phyloP scores from a whole-genome alignment of 1,140 invertebrate species.

The Procambarus clarkii region DNA sequence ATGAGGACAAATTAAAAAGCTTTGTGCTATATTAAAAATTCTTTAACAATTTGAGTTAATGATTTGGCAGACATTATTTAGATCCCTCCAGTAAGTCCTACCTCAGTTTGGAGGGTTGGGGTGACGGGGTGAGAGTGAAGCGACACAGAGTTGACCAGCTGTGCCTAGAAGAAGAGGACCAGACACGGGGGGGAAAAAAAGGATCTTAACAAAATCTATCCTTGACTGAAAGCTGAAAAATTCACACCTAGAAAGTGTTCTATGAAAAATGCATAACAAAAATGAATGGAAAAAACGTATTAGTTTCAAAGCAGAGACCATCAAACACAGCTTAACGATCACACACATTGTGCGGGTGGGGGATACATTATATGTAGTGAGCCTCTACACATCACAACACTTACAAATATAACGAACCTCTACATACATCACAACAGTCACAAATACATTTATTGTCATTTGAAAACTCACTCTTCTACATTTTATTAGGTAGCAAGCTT shows the following conservation, averaged over 20 bases:
- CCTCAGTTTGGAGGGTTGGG: constrained; percentile 63
- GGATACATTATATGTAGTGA: background rate
- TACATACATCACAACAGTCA: background rate
- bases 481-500: too few species aligned
- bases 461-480: background rate
- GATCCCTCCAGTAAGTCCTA: constrained; percentile 49
- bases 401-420: background rate
- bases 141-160: constrained; percentile 64
- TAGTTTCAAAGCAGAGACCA: background rate
- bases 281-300: background rate
- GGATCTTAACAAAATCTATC: constrained; percentile 32
- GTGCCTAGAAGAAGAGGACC: constrained; percentile 59
- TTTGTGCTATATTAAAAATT: too few species aligned
- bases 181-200: constrained; percentile 25
- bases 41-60: too few species aligned
- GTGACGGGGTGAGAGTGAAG: constrained; percentile 60
- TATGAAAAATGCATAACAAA: background rate
- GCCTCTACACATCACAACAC: background rate
- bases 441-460: background rate
- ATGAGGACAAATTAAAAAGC: too few species aligned
- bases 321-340: background rate
- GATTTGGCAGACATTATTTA: background rate
- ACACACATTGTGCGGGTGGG: background rate
- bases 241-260: background rate
- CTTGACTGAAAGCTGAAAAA: background rate